Evolutionary conservation across 1,140 invertebrate genomes (phyloP), one percentile per base, ranked within the genome.

Genomic region (Hydropsyche tenuis): DNA sequence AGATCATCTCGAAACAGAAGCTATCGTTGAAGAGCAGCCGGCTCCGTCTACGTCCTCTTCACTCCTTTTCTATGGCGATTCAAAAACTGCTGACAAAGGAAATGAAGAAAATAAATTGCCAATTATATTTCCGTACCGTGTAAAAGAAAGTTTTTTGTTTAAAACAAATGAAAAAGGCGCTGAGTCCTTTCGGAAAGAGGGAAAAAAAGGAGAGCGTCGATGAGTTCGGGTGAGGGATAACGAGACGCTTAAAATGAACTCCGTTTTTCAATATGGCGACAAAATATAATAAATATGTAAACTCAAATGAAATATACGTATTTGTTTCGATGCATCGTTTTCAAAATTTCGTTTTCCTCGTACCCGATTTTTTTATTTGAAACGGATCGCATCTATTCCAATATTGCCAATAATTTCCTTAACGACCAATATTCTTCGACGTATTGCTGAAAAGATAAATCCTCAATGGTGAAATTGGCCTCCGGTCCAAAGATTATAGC

Each of bases 71-170:
- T 70, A 48, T 25, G 73, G 72, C 66, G 75, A 72, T 65, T 76
- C 75, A 71, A 76, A 73, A 76, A 76, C 68, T 76, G 75, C 75
- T 76, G 75, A 76, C 75, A 76, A 76, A 76, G 72, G 72, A 76
- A 56, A 76, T 72, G 75, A 76, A 76, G 72, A 76, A 76, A 76
- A 76, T 76, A 65, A 65, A 65, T 65, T 65, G 63, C 30, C 63
- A 65, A 65, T 65, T 65, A 65, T 65, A 65, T 65, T 37, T 65
- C 63, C 42, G 63, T 65, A 22, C 30, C 63, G 30, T 43, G 63
- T 30, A 42, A 65, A 65, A 42, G 63, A 65, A 65, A 65, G 30
- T 65, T 65, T 51, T 65, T 65, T 65, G 63, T 65, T 65, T 65
- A 43, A 65, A 65, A 60, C 56, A 60, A 60, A 60, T 60, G 56